Base-by-base conservation (phyloP, 2,797 vertebrate genomes). In the Dermochelys coriacea region DNA sequence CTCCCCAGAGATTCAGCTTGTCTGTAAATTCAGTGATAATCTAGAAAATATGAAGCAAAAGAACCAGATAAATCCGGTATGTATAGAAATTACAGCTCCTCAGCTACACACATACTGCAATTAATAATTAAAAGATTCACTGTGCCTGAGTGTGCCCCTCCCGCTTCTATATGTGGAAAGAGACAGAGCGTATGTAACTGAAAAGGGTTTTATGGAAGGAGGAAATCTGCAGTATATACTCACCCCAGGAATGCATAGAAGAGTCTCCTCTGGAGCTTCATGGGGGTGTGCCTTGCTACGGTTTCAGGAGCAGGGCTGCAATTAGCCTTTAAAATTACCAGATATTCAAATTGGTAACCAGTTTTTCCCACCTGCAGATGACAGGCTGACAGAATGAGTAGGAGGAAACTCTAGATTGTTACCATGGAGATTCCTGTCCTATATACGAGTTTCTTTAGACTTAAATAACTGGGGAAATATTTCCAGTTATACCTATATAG, bases 1-100 rank as follows among this genome's bases (percentile, higher is more conserved):
- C 45, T 98, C 98, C 96, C 98, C 98, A 94, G 98, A 98, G 89
- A 94, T 98, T 79, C 11, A 59, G n/a, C 86, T 85, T 94, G 49
- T 79, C 3, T 82, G 12, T 50, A 96, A 93, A 82, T 82, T 31
- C 50, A 25, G 2, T 94, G 82, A 87, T 29, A 15, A 78, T 8
- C 5, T 45, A 5, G 84, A 31, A 49, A 23, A 27, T 21, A 8
- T 68, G 49, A 90, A 64, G 31, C 47, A 54, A 85, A 23, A 91
- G 84, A 85, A 81, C n/a, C 49, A 89, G 18, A 74, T 68, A 86
- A 96, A 96, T 86, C 16, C 41, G 45, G 80, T 97, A 96, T n/a
- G 89, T 95, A 80, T 11, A 90, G 79, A 88, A 84, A 90, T 89
- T 25, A 16, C 74, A 41, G 1, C 0, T 88, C 9, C 86, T 8